Evolutionary conservation across 2,797 vertebrate species (phyloP).

Genomic region (Psittacula echo): DNA sequence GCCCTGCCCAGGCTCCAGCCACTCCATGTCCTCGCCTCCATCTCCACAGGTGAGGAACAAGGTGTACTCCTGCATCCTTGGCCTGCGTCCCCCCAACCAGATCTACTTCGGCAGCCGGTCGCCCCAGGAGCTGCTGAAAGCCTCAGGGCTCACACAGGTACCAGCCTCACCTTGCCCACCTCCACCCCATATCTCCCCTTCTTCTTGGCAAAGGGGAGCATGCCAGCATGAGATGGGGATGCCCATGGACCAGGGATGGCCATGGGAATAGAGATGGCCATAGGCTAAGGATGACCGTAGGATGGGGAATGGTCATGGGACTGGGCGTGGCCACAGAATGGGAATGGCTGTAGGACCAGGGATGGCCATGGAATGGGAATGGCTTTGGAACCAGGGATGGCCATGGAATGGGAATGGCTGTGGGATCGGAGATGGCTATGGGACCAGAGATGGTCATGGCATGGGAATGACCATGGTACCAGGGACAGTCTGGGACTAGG

Average conservation of each 20-base stretch:
- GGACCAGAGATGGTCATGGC: not conserved
- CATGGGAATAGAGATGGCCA: fast-evolving
- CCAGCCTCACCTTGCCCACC: fast-evolving
- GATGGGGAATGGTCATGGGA: fast-evolving
- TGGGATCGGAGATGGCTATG: not conserved
- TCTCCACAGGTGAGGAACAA: constrained; percentile 88
- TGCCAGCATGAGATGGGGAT: fast-evolving
- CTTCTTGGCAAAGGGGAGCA: not conserved
- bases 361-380: not conserved
- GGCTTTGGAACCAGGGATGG: no score
- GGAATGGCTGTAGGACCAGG: not conserved
- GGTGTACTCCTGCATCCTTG: constrained; percentile 92
- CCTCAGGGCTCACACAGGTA: constrained; percentile 95
- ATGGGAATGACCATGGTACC: no score
- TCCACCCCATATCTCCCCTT: fast-evolving
- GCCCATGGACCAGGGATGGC: fast-evolving
- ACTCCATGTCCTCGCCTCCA: not conserved
- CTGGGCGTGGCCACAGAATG: no score
- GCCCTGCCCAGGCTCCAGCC: fast-evolving
- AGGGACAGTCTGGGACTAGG: no score
- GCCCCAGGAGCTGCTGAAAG: constrained; percentile 94
- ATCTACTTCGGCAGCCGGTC: constrained; percentile 93
- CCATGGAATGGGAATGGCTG: fast-evolving
- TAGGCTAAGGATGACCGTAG: fast-evolving
- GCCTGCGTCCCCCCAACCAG: constrained; percentile 87